Conservation (phyloP, 1,140 invertebrate genomes). For the Psilanteris sp. region DNA sequence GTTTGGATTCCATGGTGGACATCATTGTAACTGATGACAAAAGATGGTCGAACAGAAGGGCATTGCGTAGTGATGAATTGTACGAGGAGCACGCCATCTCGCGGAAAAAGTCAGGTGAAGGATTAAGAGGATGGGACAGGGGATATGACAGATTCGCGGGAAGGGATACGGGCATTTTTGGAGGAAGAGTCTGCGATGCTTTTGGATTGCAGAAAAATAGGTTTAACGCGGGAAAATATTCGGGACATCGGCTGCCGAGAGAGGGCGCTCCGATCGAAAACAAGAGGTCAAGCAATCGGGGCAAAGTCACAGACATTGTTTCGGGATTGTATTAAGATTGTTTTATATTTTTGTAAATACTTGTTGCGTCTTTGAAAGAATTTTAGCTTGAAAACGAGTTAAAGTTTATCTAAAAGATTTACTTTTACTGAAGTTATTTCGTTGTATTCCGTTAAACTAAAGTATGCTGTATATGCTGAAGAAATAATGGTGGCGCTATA, state of each 20-base stretch:
- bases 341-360: too few relatives aligned
- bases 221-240: constrained; percentile 77
- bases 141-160: constrained; percentile 20
- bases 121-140: constrained; percentile 31
- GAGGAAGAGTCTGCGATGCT: constrained; percentile 71
- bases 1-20: constrained; percentile 85
- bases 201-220: constrained; percentile 74
- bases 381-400: too few relatives aligned
- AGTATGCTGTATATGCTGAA: too few relatives aligned
- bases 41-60: constrained; percentile 39
- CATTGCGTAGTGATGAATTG: constrained; percentile 70
- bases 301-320: constrained; percentile 77
- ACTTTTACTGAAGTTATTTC: too few relatives aligned
- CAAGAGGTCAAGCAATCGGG: constrained; percentile 65
- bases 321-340: constrained; percentile 73
- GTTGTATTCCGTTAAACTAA: too few relatives aligned
- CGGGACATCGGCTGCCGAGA: constrained; percentile 67
- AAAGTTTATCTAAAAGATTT: too few relatives aligned
- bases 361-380: too few relatives aligned
- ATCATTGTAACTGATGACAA: constrained; percentile 83
- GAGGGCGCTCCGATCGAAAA: constrained; percentile 58
- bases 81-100: constrained; percentile 65
- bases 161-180: constrained; percentile 70
- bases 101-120: constrained; percentile 8
- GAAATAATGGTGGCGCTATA: too few relatives aligned